phyloP scores from a whole-genome alignment of 1,140 invertebrate genomes.

The Scaptomyza hsui region DNA sequence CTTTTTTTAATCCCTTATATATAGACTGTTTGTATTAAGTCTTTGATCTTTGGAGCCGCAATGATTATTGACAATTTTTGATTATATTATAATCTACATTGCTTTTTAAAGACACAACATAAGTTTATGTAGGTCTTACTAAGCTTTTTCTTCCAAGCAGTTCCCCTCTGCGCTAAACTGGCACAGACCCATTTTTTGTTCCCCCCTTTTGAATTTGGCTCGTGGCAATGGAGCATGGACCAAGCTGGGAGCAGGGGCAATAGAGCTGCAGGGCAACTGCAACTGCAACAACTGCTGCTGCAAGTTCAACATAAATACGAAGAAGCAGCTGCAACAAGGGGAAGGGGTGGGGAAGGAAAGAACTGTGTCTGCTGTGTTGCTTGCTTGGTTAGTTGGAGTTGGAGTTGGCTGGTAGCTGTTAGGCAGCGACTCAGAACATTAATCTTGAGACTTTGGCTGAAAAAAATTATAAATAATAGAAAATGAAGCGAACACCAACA shows the following conservation, averaged over 20 bases:
- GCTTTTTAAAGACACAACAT: too few species aligned
- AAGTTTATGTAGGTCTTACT: too few species aligned
- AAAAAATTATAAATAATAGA: conserved; percentile 82
- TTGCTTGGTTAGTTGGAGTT: not conserved
- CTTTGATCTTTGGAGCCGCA: too few species aligned
- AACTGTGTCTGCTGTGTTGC: not conserved
- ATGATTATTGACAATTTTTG: too few species aligned
- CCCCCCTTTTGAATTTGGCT: conserved; percentile 5
- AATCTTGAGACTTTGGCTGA: conserved; percentile 66
- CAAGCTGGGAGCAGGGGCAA: not conserved
- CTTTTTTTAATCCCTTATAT: too few species aligned
- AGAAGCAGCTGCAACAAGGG: not conserved
- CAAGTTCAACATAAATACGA: not conserved
- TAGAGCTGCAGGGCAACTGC: not conserved
- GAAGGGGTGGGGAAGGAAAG: conserved; percentile 9
- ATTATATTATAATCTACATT: too few species aligned
- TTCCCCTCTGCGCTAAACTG: conserved; percentile 2
- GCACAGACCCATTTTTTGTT: conserved; percentile 20
- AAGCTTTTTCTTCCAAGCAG: too few species aligned
- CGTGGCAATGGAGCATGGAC: conserved; percentile 25
- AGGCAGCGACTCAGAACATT: conserved; percentile 74
- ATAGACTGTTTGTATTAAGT: too few species aligned
- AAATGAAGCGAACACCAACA: conserved; percentile 56
- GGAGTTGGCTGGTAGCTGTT: not conserved
- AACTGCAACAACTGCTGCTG: not conserved